Percentiles rank a stretch among this genome's conserved stretches.
phyloP scores from a whole-genome alignment of 2,888 invertebrate genomes.

The Amiota minor region DNA sequence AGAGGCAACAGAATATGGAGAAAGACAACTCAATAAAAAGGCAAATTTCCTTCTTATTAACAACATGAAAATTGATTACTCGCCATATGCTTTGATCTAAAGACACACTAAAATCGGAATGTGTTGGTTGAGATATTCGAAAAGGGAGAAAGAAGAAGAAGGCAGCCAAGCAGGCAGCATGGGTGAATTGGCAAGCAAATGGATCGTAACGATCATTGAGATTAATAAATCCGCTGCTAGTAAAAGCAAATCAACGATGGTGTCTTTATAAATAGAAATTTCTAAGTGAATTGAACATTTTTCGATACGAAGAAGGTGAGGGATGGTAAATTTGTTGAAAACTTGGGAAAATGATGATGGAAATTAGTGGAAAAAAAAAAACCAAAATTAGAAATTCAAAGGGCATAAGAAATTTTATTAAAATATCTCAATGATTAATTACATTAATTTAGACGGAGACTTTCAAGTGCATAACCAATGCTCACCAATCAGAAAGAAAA shows the following conservation, averaged over 20 bases:
- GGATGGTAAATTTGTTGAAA: no score
- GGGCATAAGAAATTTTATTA: no score
- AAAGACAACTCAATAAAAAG: conserved; percentile 60
- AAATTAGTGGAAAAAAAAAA: not conserved
- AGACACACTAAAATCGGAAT: no score
- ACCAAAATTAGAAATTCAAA: not conserved
- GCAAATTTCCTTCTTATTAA: conserved; percentile 62
- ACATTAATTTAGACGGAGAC: no score
- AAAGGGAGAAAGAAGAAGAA: not conserved
- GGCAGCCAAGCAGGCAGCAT: conserved; percentile 32
- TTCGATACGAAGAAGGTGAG: no score
- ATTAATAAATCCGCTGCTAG: not conserved
- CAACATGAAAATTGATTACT: conserved; percentile 61
- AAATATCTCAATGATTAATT: no score
- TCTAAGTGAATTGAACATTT: no score
- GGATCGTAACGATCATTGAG: conserved; percentile 2
- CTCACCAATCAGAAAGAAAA: no score
- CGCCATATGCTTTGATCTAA: conserved; percentile 52
- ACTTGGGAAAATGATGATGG: not conserved
- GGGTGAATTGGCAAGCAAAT: conserved; percentile 18
- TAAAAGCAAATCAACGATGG: no score
- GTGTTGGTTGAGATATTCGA: conserved; percentile 17
- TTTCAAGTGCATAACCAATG: not conserved
- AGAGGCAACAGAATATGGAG: not conserved
- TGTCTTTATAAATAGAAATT: no score